Conservation (phyloP, 2,797 vertebrate genomes). For the Spea hammondii region DNA sequence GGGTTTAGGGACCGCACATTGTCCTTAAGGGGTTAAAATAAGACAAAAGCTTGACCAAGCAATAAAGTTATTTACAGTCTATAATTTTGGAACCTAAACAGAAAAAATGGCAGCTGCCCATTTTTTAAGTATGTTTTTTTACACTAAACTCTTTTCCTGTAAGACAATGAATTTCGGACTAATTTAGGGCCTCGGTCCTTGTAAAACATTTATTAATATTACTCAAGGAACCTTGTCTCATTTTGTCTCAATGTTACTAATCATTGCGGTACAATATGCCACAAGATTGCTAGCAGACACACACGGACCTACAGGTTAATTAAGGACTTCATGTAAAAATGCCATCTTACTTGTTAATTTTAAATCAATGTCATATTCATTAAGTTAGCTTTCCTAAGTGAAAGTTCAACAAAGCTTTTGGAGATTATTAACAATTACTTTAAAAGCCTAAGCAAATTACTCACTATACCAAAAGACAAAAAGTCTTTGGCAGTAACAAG, state of each 20-base stretch:
- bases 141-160: constrained; percentile 7
- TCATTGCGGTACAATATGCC: constrained; percentile 23
- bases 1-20: too few relatives aligned
- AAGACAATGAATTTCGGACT: constrained; percentile 13
- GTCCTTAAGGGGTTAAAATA: too few relatives aligned
- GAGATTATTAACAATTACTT: too few relatives aligned
- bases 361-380: too few relatives aligned
- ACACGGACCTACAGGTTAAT: constrained; percentile 15
- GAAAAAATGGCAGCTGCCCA: not conserved
- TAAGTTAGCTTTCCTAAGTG: too few relatives aligned
- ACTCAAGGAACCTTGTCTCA: constrained; percentile 19
- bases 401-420: too few relatives aligned
- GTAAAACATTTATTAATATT: constrained; percentile 35
- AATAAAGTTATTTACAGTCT: not conserved
- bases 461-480: too few relatives aligned
- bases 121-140: constrained; percentile 1
- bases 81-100: not conserved
- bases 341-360: too few relatives aligned
- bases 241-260: constrained; percentile 41
- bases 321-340: constrained; percentile 12
- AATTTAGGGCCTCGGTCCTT: constrained; percentile 19
- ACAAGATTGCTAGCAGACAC: constrained; percentile 20
- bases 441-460: too few relatives aligned
- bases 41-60: too few relatives aligned
- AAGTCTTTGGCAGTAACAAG: too few relatives aligned